phyloP scores from a whole-genome alignment of 2,797 vertebrate species.

The Iguana delicatissima region DNA sequence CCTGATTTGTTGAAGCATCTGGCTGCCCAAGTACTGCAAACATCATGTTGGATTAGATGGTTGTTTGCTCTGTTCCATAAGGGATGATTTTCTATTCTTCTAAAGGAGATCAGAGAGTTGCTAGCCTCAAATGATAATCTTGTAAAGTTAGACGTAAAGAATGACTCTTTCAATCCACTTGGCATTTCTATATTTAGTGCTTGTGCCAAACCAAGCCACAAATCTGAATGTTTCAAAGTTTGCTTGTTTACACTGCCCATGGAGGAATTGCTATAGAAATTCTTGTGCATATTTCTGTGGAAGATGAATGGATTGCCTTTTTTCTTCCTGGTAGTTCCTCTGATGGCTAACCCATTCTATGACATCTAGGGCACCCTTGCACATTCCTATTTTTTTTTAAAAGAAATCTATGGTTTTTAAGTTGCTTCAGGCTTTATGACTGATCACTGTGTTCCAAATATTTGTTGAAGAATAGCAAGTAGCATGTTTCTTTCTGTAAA shows the following conservation, averaged over 20 bases:
- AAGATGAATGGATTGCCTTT: background rate
- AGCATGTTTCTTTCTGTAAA: background rate
- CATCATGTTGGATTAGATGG: background rate
- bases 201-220: background rate
- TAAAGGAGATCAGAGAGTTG: background rate
- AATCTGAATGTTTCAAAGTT: conserved; percentile 4
- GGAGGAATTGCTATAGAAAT: background rate
- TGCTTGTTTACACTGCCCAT: background rate
- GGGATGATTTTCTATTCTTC: background rate
- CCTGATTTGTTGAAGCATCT: background rate
- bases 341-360: background rate
- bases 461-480: background rate
- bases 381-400: background rate
- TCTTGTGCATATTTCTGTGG: background rate
- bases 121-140: background rate
- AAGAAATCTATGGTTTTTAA: background rate
- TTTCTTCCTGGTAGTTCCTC: background rate
- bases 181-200: background rate
- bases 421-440: background rate
- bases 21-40: background rate
- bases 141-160: conserved; percentile 5
- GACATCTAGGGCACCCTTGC: background rate
- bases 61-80: background rate
- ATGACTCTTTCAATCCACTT: background rate
- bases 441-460: background rate